Evolutionary conservation across 2,888 invertebrate species (phyloP).

Genomic region (Lissocephala sabroskyi): DNA sequence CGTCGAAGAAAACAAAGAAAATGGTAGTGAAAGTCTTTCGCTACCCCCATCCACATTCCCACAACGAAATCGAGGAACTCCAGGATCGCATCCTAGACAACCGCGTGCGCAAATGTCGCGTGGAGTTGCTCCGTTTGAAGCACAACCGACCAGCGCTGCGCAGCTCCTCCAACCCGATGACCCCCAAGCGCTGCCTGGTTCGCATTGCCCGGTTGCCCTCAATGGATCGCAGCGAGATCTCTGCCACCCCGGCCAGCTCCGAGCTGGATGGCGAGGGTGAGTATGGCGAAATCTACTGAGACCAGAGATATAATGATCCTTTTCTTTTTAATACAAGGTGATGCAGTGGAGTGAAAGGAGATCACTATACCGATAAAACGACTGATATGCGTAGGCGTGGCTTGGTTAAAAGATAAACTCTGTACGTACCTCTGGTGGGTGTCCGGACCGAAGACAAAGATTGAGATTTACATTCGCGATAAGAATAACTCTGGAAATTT

Average conservation of each 20-base stretch:
- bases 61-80: constrained; percentile 21
- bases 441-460: too few relatives aligned
- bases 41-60: constrained; percentile 31
- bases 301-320: too few relatives aligned
- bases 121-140: constrained; percentile 44
- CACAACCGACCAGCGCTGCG: not conserved
- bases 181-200: constrained; percentile 46
- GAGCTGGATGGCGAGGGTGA: too few relatives aligned
- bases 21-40: constrained; percentile 50
- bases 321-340: too few relatives aligned
- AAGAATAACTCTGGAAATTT: too few relatives aligned
- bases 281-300: too few relatives aligned
- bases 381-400: too few relatives aligned
- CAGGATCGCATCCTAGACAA: constrained; percentile 29
- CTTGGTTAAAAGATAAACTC: too few relatives aligned
- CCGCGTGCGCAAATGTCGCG: constrained; percentile 54
- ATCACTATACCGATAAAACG: too few relatives aligned
- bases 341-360: too few relatives aligned
- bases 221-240: constrained; percentile 44
- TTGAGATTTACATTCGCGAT: too few relatives aligned
- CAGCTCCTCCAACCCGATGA: not conserved
- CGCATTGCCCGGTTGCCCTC: constrained; percentile 54
- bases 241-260: constrained; percentile 52
- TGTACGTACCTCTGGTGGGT: too few relatives aligned
- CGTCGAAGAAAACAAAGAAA: constrained; percentile 38